phyloP scores from a whole-genome alignment of 2,113 vertebrate genomes.

The Plestiodon gilberti region DNA sequence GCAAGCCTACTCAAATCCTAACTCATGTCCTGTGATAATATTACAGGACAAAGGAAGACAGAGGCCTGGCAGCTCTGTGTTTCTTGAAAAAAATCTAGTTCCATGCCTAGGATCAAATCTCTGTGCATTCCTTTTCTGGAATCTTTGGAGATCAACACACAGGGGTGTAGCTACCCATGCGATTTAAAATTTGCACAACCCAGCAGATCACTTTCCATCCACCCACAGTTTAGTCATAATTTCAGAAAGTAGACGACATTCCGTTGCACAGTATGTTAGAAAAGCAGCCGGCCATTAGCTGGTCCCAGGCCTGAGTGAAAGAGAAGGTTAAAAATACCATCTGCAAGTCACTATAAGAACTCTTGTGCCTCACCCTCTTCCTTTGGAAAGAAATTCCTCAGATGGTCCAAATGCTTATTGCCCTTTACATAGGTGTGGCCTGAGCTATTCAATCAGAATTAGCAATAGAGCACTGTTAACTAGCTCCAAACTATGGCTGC shows the following conservation, averaged over 20 bases:
- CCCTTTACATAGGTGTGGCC: conserved; percentile 59
- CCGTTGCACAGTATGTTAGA: conserved; percentile 21
- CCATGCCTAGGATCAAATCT: conserved; percentile 19
- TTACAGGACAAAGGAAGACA: background rate
- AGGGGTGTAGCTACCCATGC: conserved; percentile 57
- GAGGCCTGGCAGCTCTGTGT: background rate
- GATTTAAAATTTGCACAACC: conserved; percentile 66
- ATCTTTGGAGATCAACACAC: conserved; percentile 58
- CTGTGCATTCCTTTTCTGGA: conserved; percentile 62
- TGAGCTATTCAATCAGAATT: conserved; percentile 52
- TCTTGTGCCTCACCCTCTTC: background rate
- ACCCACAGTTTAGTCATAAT: conserved; percentile 60
- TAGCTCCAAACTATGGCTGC: background rate
- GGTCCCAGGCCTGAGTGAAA: background rate
- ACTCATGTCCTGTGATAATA: no score
- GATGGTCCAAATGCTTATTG: conserved; percentile 54
- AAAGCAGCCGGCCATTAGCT: conserved; percentile 23
- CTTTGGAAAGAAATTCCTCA: conserved; percentile 53
- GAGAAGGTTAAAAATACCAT: conserved; percentile 24
- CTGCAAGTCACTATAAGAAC: conserved; percentile 47
- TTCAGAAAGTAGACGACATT: conserved; percentile 58
- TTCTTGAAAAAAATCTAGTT: background rate
- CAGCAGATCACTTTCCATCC: conserved; percentile 56
- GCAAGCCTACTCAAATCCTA: no score
- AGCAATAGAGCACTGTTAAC: background rate